Conservation (phyloP, 92 coral and sea anemone genomes). For the Nematostella vectensis region DNA sequence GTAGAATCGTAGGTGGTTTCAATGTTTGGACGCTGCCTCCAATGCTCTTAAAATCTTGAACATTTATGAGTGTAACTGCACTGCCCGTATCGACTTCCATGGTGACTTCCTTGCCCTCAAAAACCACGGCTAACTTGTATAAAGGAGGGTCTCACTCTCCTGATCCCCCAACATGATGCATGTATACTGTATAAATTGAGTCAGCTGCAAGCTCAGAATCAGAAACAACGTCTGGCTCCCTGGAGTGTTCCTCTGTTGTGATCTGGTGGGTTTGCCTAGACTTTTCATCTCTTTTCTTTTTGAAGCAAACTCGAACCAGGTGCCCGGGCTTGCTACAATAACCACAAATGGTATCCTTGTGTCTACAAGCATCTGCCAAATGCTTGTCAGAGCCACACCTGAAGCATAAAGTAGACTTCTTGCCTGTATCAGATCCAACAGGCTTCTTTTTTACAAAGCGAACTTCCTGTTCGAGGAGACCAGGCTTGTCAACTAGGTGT, state of each 20-base stretch:
- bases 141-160: constrained; percentile 2
- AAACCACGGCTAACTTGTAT: constrained; percentile 12
- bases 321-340: constrained; percentile 31
- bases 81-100: constrained; percentile 43
- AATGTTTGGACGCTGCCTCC: constrained; percentile 16
- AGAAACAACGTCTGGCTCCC: no score
- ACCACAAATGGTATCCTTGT: constrained; percentile 7
- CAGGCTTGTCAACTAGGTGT: constrained; percentile 8
- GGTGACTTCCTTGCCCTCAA: constrained; percentile 17
- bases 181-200: constrained; percentile 24
- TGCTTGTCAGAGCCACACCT: constrained; percentile 23
- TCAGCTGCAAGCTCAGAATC: no score
- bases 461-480: not conserved
- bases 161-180: constrained; percentile 12
- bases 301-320: constrained; percentile 31
- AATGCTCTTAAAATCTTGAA: constrained; percentile 17
- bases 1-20: constrained; percentile 20
- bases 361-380: constrained; percentile 6
- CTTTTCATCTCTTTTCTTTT: constrained; percentile 14
- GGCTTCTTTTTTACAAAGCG: constrained; percentile 6
- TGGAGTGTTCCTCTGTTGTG: constrained; percentile 4
- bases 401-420: constrained; percentile 23
- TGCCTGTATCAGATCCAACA: constrained; percentile 2
- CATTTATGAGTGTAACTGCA: constrained; percentile 21
- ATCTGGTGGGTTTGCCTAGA: constrained; percentile 12